These are phyloP conservation scores for Drosophila niveifrons DNA, from an alignment of 2,888 invertebrate genomes.

Conservation along the genomic window DNA sequence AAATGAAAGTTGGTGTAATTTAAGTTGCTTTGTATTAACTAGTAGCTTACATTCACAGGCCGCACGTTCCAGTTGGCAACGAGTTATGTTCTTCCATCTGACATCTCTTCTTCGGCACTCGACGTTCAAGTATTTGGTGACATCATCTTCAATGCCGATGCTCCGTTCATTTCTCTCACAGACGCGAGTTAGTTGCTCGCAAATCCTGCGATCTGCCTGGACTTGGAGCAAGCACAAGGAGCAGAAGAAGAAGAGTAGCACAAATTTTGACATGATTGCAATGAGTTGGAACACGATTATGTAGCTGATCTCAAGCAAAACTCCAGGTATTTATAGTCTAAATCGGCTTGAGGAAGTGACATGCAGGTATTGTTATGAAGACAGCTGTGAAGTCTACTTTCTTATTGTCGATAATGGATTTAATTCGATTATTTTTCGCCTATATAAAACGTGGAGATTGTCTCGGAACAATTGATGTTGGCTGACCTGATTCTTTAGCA, in stretches of 20 bases:
- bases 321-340: constrained; percentile 40
- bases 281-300: constrained; percentile 1
- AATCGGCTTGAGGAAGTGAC: constrained; percentile 8
- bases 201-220: constrained; percentile 33
- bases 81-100: constrained; percentile 55
- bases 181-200: constrained; percentile 16
- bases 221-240: constrained; percentile 42
- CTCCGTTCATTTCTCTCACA: constrained; percentile 28
- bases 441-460: constrained; percentile 2
- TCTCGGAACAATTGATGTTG: constrained; percentile 16
- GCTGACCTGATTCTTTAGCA: not conserved
- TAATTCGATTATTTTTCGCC: not conserved
- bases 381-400: constrained; percentile 10
- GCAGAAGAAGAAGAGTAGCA: constrained; percentile 39
- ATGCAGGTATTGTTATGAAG: constrained; percentile 7
- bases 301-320: not conserved
- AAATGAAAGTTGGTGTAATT: not conserved
- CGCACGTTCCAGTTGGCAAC: constrained; percentile 54
- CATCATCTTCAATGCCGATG: constrained; percentile 48
- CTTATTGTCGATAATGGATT: not conserved
- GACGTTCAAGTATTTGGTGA: constrained; percentile 38
- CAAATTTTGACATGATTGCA: constrained; percentile 52
- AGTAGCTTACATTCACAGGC: constrained; percentile 56
- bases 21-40: not conserved
- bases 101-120: constrained; percentile 28